Evolutionary conservation across 2,797 vertebrate genomes (phyloP).

Genomic region (Oryzias sinensis): DNA sequence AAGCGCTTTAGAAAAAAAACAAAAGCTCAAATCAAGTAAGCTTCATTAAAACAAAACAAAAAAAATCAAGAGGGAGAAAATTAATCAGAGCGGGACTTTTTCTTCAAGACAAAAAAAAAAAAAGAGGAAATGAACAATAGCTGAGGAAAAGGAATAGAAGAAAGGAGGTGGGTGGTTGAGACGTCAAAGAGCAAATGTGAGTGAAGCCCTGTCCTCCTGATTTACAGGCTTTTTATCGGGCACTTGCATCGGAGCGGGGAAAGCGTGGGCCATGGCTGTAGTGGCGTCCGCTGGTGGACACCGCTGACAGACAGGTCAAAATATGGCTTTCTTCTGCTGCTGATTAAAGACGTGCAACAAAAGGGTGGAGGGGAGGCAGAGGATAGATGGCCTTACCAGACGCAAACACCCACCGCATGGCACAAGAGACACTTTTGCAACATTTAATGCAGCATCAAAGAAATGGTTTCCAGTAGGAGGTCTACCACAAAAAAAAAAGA

Average conservation of each 20-base stretch:
- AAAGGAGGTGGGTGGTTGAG: conserved; percentile 50
- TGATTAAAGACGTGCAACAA: conserved; percentile 80
- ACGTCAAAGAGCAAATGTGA: conserved; percentile 53
- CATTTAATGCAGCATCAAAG: conserved; percentile 39
- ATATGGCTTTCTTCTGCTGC: conserved; percentile 72
- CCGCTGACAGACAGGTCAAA: conserved; percentile 77
- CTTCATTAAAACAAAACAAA: conserved; percentile 79
- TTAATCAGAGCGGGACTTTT: conserved; percentile 73
- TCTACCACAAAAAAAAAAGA: conserved; percentile 12
- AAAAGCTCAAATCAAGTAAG: conserved; percentile 68
- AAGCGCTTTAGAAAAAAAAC: conserved; percentile 71
- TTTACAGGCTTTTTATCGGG: conserved; percentile 70
- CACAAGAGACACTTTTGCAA: conserved; percentile 23
- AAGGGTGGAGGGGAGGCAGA: conserved; percentile 51
- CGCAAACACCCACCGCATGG: conserved; percentile 24
- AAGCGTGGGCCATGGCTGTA: conserved; percentile 69
- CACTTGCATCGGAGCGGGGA: conserved; percentile 67
- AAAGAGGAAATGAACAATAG: conserved; percentile 78
- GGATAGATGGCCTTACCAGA: conserved; percentile 48
- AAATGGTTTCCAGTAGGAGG: conserved; percentile 8
- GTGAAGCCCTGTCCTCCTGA: conserved; percentile 52
- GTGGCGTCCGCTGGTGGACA: conserved; percentile 54
- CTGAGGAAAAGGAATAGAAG: conserved; percentile 66
- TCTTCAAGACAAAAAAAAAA: conserved; percentile 56
- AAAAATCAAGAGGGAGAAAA: conserved; percentile 76